phyloP scores from a whole-genome alignment of 2,888 invertebrate genomes.

The Halocaridina rubra region DNA sequence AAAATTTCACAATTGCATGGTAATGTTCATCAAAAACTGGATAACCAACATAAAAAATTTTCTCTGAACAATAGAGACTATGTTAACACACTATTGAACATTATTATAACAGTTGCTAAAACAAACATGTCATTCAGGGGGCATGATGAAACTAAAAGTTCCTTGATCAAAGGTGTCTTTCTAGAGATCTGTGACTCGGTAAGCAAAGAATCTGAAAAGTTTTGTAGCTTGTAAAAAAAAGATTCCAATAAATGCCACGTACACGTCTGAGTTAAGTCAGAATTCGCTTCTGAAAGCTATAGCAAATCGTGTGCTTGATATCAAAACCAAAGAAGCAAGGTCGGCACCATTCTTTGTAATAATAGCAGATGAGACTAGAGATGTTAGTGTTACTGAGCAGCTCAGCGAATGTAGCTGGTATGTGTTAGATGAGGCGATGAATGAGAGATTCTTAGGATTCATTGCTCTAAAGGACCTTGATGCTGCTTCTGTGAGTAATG shows the following conservation, averaged over 20 bases:
- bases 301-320: no score
- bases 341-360: no score
- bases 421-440: not conserved
- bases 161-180: not conserved
- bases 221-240: no score
- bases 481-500: not conserved
- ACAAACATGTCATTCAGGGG: not conserved
- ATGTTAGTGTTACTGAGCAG: slow-evolving; percentile 10
- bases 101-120: not conserved
- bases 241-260: no score
- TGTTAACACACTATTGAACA: not conserved
- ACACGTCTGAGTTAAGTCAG: not conserved
- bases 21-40: not conserved
- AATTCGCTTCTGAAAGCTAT: no score
- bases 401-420: no score
- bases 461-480: slow-evolving; percentile 3
- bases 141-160: not conserved
- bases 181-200: not conserved
- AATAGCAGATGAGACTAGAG: slow-evolving; percentile 19
- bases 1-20: not conserved
- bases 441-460: no score
- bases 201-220: not conserved
- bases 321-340: no score
- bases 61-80: not conserved
- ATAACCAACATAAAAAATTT: not conserved